phyloP scores from a whole-genome alignment of 1,140 invertebrate genomes.

The Trachymyrmex septentrionalis region DNA sequence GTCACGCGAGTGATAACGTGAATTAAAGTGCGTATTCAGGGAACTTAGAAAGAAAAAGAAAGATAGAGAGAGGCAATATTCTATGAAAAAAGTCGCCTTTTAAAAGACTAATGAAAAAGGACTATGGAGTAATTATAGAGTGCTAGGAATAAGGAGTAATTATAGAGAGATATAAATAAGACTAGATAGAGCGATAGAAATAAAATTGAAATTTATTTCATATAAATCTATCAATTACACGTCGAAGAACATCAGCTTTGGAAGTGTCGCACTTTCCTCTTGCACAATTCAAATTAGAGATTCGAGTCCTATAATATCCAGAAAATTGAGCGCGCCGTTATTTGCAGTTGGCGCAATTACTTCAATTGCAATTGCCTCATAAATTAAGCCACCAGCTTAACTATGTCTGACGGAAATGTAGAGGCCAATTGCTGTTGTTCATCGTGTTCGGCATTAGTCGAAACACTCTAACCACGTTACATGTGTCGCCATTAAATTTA shows the following conservation, averaged over 20 bases:
- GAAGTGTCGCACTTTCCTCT: neutral
- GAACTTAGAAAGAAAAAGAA: neutral
- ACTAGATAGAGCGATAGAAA: too few relatives aligned
- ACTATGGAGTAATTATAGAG: neutral
- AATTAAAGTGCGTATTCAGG: neutral
- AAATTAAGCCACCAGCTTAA: conserved; percentile 38
- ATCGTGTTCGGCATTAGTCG: neutral
- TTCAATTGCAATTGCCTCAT: conserved; percentile 38
- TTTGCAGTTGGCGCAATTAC: conserved; percentile 36
- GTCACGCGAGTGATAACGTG: neutral
- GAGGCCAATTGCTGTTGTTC: conserved; percentile 24
- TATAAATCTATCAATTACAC: neutral
- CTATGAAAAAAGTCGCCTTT: neutral
- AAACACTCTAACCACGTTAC: neutral
- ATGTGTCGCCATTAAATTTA: neutral
- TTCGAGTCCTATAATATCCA: neutral
- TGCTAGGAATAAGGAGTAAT: too few relatives aligned
- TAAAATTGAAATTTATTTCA: too few relatives aligned
- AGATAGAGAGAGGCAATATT: too few relatives aligned
- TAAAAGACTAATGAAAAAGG: neutral
- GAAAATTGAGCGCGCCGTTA: conserved; percentile 18
- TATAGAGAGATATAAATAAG: too few relatives aligned
- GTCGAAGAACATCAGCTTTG: neutral
- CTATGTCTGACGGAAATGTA: conserved; percentile 31
- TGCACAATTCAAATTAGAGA: neutral